Evolutionary conservation across 2,797 vertebrate species (phyloP).

Genomic region (Denticeps clupeoides): DNA sequence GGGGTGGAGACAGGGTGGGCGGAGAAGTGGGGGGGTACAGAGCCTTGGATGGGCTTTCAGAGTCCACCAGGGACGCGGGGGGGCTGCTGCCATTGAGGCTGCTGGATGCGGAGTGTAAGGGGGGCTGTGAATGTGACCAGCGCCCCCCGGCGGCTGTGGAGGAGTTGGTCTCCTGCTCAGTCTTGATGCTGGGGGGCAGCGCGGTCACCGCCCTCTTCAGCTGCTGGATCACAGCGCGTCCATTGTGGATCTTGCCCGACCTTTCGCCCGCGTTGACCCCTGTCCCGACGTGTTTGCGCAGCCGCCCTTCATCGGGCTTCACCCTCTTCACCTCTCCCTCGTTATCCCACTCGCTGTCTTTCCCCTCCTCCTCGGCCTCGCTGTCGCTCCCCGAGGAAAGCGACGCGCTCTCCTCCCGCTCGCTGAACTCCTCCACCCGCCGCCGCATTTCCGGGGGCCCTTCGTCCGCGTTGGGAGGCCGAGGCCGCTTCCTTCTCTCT

Average conservation of each 20-base stretch:
- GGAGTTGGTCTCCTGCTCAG: conserved; percentile 53
- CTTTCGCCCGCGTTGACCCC: conserved; percentile 25
- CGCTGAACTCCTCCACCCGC: conserved; percentile 51
- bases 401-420: conserved; percentile 51
- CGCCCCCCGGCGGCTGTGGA: conserved; percentile 36
- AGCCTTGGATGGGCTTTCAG: conserved; percentile 44
- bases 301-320: conserved; percentile 37
- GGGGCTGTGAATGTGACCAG: conserved; percentile 37
- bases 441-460: conserved; percentile 50
- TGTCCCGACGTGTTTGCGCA: conserved; percentile 42
- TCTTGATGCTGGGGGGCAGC: conserved; percentile 59
- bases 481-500: conserved; percentile 57
- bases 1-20: conserved; percentile 57
- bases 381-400: conserved; percentile 60
- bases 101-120: conserved; percentile 47
- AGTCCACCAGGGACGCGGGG: conserved; percentile 55
- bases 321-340: conserved; percentile 45
- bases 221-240: conserved; percentile 69
- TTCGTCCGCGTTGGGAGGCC: conserved; percentile 48
- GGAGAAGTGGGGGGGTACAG: conserved; percentile 50
- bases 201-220: conserved; percentile 53
- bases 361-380: conserved; percentile 57
- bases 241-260: conserved; percentile 46
- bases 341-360: conserved; percentile 38
- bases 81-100: conserved; percentile 61